phyloP scores from a whole-genome alignment of 2,797 vertebrate genomes.

The Psittacula derbiana region DNA sequence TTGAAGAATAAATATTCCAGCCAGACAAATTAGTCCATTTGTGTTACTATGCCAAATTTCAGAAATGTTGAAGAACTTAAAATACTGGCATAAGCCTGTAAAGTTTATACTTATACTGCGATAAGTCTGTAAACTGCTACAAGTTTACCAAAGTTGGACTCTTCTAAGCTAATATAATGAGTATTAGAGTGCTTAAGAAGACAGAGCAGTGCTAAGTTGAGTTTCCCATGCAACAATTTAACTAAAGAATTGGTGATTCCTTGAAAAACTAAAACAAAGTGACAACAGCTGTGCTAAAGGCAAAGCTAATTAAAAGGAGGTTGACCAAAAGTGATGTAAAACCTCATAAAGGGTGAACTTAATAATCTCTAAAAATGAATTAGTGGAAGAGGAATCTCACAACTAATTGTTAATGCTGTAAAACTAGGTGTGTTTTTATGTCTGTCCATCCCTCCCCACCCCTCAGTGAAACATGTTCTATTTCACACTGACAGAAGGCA shows the following conservation, averaged over 20 bases:
- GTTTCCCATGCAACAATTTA: background rate
- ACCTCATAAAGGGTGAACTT: background rate
- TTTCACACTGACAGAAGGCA: background rate
- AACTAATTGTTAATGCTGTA: background rate
- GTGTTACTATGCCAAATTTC: background rate
- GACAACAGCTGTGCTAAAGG: background rate
- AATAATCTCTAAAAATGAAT: background rate
- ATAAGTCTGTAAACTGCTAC: background rate
- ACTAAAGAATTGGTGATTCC: background rate
- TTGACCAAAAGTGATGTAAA: background rate
- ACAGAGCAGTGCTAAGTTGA: background rate
- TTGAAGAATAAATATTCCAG: background rate
- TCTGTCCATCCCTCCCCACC: background rate
- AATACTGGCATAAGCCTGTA: background rate
- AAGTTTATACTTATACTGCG: background rate
- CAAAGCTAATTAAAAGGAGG: background rate
- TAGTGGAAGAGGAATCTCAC: background rate
- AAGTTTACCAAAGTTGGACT: background rate
- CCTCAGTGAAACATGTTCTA: background rate
- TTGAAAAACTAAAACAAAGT: background rate
- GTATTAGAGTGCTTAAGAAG: background rate
- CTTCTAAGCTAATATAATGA: background rate
- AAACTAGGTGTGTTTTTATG: background rate
- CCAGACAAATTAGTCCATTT: background rate
- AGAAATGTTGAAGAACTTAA: background rate